Conservation (phyloP, 2,888 invertebrate species). For the Hirtodrosophila histrioides region DNA sequence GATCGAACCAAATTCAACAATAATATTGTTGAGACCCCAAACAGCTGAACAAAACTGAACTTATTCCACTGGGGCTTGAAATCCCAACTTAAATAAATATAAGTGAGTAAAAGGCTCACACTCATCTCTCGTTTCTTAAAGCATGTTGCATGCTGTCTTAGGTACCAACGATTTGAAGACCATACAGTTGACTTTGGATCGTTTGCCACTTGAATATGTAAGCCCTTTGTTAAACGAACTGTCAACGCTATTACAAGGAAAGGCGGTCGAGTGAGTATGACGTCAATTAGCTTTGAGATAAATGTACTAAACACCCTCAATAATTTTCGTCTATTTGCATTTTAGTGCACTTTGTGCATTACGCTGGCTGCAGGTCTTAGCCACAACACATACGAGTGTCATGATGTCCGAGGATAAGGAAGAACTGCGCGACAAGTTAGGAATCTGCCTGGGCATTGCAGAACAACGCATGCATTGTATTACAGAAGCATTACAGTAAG, state of each 20-base stretch:
- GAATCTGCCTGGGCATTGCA: constrained; percentile 83
- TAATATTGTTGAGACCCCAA: too few species aligned
- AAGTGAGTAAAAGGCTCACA: not conserved
- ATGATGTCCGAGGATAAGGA: constrained; percentile 82
- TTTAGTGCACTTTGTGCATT: constrained; percentile 80
- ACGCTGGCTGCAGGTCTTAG: constrained; percentile 80
- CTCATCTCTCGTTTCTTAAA: constrained; percentile 50
- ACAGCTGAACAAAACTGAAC: too few species aligned
- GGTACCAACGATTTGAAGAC: constrained; percentile 87
- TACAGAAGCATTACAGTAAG: constrained; percentile 82
- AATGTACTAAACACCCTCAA: not conserved
- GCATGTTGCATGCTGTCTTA: constrained; percentile 90
- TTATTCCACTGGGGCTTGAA: too few species aligned
- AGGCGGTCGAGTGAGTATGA: constrained; percentile 87
- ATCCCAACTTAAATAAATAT: not conserved
- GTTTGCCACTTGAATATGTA: constrained; percentile 91
- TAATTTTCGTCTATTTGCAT: not conserved
- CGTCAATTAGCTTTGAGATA: not conserved
- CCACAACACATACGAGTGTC: constrained; percentile 83
- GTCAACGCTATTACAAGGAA: constrained; percentile 88
- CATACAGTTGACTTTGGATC: constrained; percentile 90
- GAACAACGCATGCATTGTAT: constrained; percentile 83
- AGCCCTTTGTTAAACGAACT: constrained; percentile 90
- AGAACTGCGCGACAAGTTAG: constrained; percentile 81
- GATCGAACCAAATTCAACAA: too few species aligned